Evolutionary conservation across 2,888 invertebrate species (phyloP), one percentile per base, ranked within the genome.

Genomic region (Formica aserva): DNA sequence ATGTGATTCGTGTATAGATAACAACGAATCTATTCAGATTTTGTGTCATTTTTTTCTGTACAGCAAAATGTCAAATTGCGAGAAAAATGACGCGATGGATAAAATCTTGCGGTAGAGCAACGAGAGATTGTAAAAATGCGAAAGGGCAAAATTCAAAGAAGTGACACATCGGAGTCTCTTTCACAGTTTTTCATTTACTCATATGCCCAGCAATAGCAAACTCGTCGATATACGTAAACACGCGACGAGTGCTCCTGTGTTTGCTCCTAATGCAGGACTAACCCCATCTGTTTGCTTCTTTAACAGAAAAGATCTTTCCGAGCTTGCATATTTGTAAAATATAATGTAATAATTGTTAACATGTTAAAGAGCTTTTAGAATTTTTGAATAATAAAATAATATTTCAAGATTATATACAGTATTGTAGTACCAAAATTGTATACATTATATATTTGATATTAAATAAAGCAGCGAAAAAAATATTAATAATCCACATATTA

Each of bases 161-260:
- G 81, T 86, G 85, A 89, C 89, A 87, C 85, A 80, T 85, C 81
- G 81, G 48, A 89, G 82, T 89, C 89, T 86, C 85, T 67, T 66
- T 84, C 77, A 74, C 81, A 80, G 77, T 85, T 86, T 87, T 89
- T 89, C 86, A 89, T 89, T 89, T 85, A 85, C 83, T 83, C 74
- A 13, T 18, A 66, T 45, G 32, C n/a, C 15, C 15, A 35, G 52
- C 13, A 38, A 60, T 9, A 45, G 15, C 32, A 75, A 65, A 45
- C 41, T 41, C 41, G n/a, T 74, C 74, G 41, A 74, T 66, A 66
- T 32, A 65, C 11, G 9, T 41, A 11, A 13, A 74, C 1, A 29
- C n/a, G 65, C 13, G n/a, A 35, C 32, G 38, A 75, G 4, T 38
- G n/a, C n/a, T 63, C n/a, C 11, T 60, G 22, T 15, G 11, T 26